These are phyloP conservation scores for Musca domestica DNA, from an alignment of 1,140 invertebrate genomes.

Conservation along the genomic window DNA sequence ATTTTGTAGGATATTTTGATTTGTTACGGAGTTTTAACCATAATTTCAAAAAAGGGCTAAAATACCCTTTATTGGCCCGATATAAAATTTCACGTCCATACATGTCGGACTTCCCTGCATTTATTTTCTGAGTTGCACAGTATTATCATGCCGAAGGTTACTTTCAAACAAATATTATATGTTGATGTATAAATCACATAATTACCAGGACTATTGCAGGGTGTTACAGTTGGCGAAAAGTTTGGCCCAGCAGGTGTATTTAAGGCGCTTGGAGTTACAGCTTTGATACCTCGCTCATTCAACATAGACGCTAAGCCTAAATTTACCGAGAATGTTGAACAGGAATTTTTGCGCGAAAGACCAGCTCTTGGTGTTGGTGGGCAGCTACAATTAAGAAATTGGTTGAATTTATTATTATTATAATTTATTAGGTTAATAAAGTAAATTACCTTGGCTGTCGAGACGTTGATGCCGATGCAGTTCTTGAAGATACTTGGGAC, in stretches of 20 bases:
- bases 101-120: no score
- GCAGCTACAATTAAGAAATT: constrained; percentile 43
- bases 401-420: constrained; percentile 39
- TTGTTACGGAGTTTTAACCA: no score
- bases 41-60: no score
- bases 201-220: constrained; percentile 75
- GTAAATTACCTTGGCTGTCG: constrained; percentile 46
- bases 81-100: no score
- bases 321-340: constrained; percentile 76
- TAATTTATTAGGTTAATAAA: constrained; percentile 9
- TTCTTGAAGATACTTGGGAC: constrained; percentile 50
- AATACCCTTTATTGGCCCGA: no score
- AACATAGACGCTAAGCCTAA: constrained; percentile 76
- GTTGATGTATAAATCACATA: no score
- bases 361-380: constrained; percentile 59
- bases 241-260: constrained; percentile 68
- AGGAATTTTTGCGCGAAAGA: constrained; percentile 68
- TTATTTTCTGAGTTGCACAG: no score
- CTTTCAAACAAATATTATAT: neutral
- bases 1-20: no score
- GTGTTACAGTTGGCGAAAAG: constrained; percentile 76
- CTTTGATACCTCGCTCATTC: constrained; percentile 76
- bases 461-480: constrained; percentile 50
- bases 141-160: no score
- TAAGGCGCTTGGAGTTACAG: constrained; percentile 65